Conservation (phyloP, 2,113 vertebrate genomes). For the Taxidea taxus region DNA sequence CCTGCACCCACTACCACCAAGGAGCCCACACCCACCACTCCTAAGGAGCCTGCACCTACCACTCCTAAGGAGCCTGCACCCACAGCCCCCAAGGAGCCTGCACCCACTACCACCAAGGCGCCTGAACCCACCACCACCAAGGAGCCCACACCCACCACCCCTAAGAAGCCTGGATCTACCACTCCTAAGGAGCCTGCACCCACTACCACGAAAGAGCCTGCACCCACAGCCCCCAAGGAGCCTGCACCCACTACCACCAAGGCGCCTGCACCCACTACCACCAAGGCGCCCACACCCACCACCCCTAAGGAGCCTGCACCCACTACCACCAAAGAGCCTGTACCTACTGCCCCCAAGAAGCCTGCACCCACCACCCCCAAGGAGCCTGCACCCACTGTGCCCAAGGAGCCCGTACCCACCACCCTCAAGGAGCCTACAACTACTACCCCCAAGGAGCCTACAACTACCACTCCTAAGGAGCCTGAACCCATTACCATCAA, state of each 20-base stretch:
- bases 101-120: background rate
- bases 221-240: accelerated
- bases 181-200: background rate
- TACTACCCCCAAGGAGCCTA: too few species aligned
- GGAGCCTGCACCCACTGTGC: accelerated
- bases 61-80: background rate
- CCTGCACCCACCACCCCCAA: too few species aligned
- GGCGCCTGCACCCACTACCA: too few species aligned
- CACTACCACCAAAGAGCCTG: too few species aligned
- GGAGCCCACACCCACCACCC: accelerated
- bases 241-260: accelerated
- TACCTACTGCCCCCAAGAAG: accelerated
- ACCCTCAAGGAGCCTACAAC: accelerated
- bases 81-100: background rate
- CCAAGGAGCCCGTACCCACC: accelerated
- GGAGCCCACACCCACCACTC: background rate
- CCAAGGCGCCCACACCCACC: too few species aligned
- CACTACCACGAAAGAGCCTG: background rate
- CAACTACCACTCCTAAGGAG: accelerated
- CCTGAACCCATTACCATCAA: too few species aligned
- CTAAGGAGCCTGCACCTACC: background rate
- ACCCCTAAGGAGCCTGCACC: too few species aligned
- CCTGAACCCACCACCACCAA: background rate
- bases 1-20: background rate
- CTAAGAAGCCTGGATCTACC: background rate